A percentile compares a stretch with the other conserved stretches of the same genome.
phyloP scores from a whole-genome alignment of 2,113 vertebrate genomes.

The Oriolus oriolus region DNA sequence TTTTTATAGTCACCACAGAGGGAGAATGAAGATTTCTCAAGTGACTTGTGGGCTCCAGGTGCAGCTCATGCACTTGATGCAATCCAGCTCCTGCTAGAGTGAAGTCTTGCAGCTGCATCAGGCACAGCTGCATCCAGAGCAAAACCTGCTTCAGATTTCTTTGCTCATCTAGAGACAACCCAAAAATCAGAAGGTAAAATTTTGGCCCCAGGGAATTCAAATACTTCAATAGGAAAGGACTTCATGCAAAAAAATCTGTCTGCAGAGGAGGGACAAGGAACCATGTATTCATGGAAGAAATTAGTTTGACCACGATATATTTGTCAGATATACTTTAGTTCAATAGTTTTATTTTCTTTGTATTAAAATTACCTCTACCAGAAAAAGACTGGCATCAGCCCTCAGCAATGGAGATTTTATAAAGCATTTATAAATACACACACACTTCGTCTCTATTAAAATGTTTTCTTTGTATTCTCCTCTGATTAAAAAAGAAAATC shows the following conservation, averaged over 20 bases:
- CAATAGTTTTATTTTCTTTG: background rate
- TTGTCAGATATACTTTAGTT: background rate
- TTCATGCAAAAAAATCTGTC: background rate
- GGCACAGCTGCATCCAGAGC: background rate
- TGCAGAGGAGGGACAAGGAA: background rate
- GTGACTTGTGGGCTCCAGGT: background rate
- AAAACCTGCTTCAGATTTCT: background rate
- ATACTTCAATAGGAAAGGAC: background rate
- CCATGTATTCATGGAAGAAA: background rate
- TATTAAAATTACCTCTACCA: background rate
- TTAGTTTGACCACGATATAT: background rate
- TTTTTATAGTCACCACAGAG: background rate
- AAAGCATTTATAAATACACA: background rate
- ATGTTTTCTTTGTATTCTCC: background rate
- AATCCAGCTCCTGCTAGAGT: background rate
- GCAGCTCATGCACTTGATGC: background rate
- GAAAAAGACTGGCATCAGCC: background rate
- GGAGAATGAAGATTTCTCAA: background rate
- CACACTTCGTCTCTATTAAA: background rate
- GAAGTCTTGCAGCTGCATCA: background rate
- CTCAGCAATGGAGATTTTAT: background rate
- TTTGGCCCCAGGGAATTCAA: background rate
- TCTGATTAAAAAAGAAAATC: background rate
- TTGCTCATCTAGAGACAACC: background rate
- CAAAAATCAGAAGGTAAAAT: background rate